Percentiles rank a stretch among this genome's conserved stretches.
Conservation (phyloP, 2,113 vertebrate species). For the Oenanthe melanoleuca region DNA sequence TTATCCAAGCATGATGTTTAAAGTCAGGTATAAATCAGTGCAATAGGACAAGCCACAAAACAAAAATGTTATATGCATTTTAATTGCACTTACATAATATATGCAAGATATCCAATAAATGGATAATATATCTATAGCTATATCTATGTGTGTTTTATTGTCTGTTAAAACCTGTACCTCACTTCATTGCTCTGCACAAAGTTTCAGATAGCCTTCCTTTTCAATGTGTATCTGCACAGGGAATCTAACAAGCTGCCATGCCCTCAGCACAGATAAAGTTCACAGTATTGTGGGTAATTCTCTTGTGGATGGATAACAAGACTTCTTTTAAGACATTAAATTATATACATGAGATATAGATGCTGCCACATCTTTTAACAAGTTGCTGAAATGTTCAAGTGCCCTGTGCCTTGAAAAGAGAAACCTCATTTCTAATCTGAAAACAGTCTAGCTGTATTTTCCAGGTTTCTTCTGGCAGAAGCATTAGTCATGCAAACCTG, state of each 20-base stretch:
- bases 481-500: neutral
- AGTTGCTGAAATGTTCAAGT: neutral
- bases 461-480: neutral
- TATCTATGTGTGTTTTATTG: neutral
- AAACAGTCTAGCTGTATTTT: neutral
- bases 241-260: neutral
- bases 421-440: neutral
- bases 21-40: neutral
- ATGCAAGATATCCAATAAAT: neutral
- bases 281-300: neutral
- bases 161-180: neutral
- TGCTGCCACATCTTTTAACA: neutral
- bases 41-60: neutral
- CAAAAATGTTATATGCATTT: neutral
- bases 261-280: neutral
- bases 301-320: neutral
- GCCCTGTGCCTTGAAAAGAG: neutral
- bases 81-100: neutral
- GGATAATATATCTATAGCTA: neutral
- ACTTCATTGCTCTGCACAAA: neutral
- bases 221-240: accelerated
- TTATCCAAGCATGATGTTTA: neutral
- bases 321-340: neutral
- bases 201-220: neutral
- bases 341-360: neutral